A percentile compares a stretch with the other conserved stretches of the same genome.
Evolutionary conservation across 1,140 invertebrate species (phyloP).

Genomic region (Tribolium madens): DNA sequence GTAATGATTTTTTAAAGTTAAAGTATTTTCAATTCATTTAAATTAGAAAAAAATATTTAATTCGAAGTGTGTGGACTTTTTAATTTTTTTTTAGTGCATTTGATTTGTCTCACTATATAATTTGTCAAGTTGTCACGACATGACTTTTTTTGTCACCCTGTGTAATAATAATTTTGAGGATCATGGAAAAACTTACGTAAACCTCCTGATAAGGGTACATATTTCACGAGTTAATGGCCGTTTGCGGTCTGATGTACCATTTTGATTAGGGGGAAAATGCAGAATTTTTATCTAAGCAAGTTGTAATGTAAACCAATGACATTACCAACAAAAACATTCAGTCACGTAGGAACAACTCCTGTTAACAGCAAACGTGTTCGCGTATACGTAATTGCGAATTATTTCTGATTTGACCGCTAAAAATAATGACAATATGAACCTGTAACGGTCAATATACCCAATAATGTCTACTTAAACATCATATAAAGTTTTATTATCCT

Average conservation of each 20-base stretch:
- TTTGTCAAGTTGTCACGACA: too few relatives aligned
- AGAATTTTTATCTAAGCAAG: conserved; percentile 39
- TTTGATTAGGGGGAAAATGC: conserved; percentile 43
- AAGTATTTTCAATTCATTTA: too few relatives aligned
- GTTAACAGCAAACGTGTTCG: conserved; percentile 52
- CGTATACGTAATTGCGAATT: conserved; percentile 53
- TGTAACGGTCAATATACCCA: conserved; percentile 43
- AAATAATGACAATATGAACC: conserved; percentile 47
- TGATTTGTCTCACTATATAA: too few relatives aligned
- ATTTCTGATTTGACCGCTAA: conserved; percentile 49
- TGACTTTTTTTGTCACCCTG: too few relatives aligned
- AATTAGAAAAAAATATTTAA: too few relatives aligned
- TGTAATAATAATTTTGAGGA: neutral
- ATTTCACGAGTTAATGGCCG: neutral
- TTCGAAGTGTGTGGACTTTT: too few relatives aligned
- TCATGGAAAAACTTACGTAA: neutral
- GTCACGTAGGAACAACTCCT: conserved; percentile 51
- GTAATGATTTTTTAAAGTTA: too few relatives aligned
- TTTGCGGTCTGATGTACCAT: conserved; percentile 33
- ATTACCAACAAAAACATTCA: conserved; percentile 46
- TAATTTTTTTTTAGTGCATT: too few relatives aligned
- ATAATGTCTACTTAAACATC: conserved; percentile 15
- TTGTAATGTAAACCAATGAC: conserved; percentile 42
- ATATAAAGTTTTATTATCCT: conserved; percentile 47
- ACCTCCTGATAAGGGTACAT: neutral